Evolutionary conservation across 2,113 vertebrate genomes (phyloP).

Genomic region (Pungitius pungitius): DNA sequence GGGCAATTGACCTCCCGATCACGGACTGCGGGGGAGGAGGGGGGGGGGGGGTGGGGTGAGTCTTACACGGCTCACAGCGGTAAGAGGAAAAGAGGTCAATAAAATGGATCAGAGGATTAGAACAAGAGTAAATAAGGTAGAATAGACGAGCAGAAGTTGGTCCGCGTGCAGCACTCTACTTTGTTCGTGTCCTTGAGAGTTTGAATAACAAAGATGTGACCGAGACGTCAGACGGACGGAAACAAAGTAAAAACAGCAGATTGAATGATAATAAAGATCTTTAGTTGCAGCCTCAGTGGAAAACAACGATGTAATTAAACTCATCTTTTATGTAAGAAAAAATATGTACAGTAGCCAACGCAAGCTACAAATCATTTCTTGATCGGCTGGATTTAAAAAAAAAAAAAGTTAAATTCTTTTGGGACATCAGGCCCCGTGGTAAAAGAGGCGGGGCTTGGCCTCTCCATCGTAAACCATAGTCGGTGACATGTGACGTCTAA

Average conservation of each 20-base stretch:
- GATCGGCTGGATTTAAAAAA: too few relatives aligned
- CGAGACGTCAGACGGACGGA: not conserved
- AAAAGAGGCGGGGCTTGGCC: not conserved
- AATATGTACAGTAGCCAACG: not conserved
- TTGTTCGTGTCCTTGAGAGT: slow-evolving; percentile 4
- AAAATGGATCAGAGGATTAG: slow-evolving; percentile 51
- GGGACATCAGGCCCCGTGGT: not conserved
- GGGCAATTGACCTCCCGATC: slow-evolving; percentile 49
- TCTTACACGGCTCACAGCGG: slow-evolving; percentile 5
- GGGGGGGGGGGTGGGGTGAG: not conserved
- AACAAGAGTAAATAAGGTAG: not conserved
- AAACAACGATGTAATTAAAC: too few relatives aligned
- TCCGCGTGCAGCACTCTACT: not conserved
- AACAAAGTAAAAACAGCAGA: not conserved
- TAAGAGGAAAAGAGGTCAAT: slow-evolving; percentile 31
- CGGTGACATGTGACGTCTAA: slow-evolving; percentile 15
- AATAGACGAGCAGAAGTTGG: slow-evolving; percentile 8
- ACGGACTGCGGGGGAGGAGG: not conserved
- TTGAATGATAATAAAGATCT: not conserved
- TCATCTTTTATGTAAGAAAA: too few relatives aligned
- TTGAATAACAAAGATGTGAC: slow-evolving; percentile 6
- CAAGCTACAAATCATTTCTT: too few relatives aligned
- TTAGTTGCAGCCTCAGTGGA: not conserved
- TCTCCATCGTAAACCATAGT: not conserved
- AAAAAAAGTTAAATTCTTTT: not conserved